phyloP scores from a whole-genome alignment of 2,113 vertebrate genomes.

The Aptenodytes patagonicus region DNA sequence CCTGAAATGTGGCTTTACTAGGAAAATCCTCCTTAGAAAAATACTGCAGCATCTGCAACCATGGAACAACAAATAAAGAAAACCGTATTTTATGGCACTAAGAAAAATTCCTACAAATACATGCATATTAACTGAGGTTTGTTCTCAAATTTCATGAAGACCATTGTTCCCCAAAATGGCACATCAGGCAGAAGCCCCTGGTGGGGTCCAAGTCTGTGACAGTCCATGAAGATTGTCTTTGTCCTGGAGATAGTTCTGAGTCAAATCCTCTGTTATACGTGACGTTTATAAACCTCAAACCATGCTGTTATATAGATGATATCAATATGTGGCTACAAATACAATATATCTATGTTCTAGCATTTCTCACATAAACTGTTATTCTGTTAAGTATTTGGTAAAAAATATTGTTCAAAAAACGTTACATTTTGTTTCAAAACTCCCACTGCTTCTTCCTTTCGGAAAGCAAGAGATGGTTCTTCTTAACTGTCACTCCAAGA shows the following conservation, averaged over 20 bases:
- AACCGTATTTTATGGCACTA: accelerated
- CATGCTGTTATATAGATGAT: accelerated
- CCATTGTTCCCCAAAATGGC: accelerated
- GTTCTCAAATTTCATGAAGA: background rate
- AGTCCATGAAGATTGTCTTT: too few relatives aligned
- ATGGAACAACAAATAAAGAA: background rate
- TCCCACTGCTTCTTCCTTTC: background rate
- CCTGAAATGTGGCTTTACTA: background rate
- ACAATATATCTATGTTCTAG: background rate
- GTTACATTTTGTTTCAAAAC: background rate
- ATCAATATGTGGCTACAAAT: background rate
- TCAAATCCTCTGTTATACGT: background rate
- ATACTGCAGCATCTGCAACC: background rate
- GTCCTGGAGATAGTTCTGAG: background rate
- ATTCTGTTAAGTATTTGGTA: background rate
- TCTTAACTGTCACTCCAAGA: background rate
- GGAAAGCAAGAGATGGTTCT: background rate
- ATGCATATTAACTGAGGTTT: background rate
- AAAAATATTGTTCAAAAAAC: background rate
- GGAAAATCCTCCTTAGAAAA: background rate
- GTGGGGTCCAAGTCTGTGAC: too few relatives aligned
- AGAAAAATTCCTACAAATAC: background rate
- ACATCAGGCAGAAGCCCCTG: background rate
- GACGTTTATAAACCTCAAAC: background rate
- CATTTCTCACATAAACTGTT: background rate